Base-by-base conservation (phyloP, 2,888 invertebrate genomes). In the Synanthedon formicaeformis region DNA sequence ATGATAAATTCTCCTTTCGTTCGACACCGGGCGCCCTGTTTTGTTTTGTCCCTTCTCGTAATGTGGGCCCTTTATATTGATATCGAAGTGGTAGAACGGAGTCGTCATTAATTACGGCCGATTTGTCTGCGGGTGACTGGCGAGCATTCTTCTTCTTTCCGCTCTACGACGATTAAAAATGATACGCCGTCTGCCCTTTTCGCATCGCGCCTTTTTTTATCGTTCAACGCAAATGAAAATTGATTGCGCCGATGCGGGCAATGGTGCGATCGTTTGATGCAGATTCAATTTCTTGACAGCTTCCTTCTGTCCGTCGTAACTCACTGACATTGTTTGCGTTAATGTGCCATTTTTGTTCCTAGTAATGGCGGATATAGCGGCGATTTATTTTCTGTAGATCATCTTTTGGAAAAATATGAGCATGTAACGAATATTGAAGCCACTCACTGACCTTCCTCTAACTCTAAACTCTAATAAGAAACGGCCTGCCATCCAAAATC, bases 1-100 rank as follows among this genome's bases (percentile, higher is more conserved):
- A 87, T 87, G 86, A 87, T 87, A 87, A 86, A 87, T 87, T 81
- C 85, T 79, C 81, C 83, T 84, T 85, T 81, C 81, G 85, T 86
- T 87, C 86, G 86, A 85, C 87, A 86, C 81, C 73, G 75, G 34
- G 76, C 70, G 73, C 75, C 69, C 67, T 73, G 73, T 73, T 76
- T 78, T 83, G 85, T 86, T 84, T 81, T 73, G 81, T 79, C 78
- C 79, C 81, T 78, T 73, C 70, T 67, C 45, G 73, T 77, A 72
- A 76, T 73, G 77, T 80, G 74, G 68, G 68, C 66, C 75, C 77
- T 77, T 80, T 81, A 78, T 67, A 69, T 76, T 75, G 73, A 76
- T 75, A 77, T 81, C 64, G 58, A 59, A 73, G 74, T 69, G 71
- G 71, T 76, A 78, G 74, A 73, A 75, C 78, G 69, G 76, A 72